Evolutionary conservation across 2,888 invertebrate species (phyloP).

Genomic region (Idaea biselata): DNA sequence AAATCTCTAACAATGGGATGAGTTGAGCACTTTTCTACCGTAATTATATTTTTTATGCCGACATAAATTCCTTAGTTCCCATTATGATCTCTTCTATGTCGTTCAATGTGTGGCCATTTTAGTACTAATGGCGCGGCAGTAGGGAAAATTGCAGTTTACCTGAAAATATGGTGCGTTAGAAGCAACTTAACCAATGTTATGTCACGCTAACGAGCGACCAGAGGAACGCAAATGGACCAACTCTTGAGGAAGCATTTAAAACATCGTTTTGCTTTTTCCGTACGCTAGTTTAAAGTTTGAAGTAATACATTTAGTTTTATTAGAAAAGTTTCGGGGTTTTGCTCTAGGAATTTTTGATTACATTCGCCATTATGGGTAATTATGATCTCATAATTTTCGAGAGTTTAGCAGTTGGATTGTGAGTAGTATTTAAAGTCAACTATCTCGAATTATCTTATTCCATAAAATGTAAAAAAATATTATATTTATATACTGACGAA

Average conservation of each 20-base stretch:
- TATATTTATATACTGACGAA: too few relatives aligned
- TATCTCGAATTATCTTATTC: too few relatives aligned
- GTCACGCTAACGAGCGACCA: slow-evolving; percentile 50
- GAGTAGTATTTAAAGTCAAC: not conserved
- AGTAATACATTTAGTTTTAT: slow-evolving; percentile 1
- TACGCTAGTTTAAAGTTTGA: slow-evolving; percentile 22
- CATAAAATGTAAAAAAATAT: too few relatives aligned
- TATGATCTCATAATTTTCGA: not conserved
- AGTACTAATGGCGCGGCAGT: slow-evolving; percentile 27
- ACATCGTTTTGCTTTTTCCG: slow-evolving; percentile 43
- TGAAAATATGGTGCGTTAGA: slow-evolving; percentile 47
- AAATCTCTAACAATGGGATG: too few relatives aligned
- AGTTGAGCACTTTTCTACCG: too few relatives aligned
- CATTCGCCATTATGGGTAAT: not conserved
- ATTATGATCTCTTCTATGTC: slow-evolving; percentile 2
- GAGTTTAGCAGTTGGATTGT: not conserved
- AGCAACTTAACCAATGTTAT: slow-evolving; percentile 51
- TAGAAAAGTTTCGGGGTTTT: not conserved
- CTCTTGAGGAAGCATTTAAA: slow-evolving; percentile 40
- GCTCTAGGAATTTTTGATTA: not conserved
- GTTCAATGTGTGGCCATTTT: not conserved
- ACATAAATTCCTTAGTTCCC: not conserved
- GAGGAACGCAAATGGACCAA: slow-evolving; percentile 42
- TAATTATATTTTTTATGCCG: not conserved
- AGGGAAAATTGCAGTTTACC: slow-evolving; percentile 48